phyloP scores from a whole-genome alignment of 2,113 vertebrate species.

The Cettia cetti region DNA sequence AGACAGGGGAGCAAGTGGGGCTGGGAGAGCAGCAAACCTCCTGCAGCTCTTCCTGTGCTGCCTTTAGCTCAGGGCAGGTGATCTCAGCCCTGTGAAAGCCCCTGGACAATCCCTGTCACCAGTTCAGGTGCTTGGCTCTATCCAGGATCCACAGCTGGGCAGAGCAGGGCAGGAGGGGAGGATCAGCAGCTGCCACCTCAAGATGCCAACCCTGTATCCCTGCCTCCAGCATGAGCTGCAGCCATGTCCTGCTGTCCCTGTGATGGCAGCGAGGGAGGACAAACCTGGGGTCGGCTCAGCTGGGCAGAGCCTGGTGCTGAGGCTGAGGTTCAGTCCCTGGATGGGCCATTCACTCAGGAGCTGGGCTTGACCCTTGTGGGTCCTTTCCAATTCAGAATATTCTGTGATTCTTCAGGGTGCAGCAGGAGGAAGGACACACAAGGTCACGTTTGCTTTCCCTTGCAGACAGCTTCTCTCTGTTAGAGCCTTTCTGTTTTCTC shows the following conservation, averaged over 20 bases:
- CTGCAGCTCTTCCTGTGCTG: neutral
- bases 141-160: neutral
- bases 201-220: neutral
- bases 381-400: neutral
- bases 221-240: neutral
- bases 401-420: neutral
- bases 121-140: neutral
- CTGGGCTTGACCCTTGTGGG: neutral
- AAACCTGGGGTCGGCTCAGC: neutral
- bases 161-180: neutral
- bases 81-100: neutral
- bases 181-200: neutral
- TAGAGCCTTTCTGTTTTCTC: neutral
- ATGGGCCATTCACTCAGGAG: neutral
- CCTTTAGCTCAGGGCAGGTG: neutral
- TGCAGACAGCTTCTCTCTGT: neutral
- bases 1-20: rapidly evolving
- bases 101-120: neutral
- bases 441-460: neutral
- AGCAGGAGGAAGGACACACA: neutral
- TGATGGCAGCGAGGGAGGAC: neutral
- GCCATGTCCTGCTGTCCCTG: neutral
- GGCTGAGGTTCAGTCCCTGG: neutral
- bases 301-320: neutral
- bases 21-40: neutral